Evolutionary conservation across 2,797 vertebrate genomes (phyloP), one percentile per base, ranked within the genome.

Genomic region (Sebastes elongatus): DNA sequence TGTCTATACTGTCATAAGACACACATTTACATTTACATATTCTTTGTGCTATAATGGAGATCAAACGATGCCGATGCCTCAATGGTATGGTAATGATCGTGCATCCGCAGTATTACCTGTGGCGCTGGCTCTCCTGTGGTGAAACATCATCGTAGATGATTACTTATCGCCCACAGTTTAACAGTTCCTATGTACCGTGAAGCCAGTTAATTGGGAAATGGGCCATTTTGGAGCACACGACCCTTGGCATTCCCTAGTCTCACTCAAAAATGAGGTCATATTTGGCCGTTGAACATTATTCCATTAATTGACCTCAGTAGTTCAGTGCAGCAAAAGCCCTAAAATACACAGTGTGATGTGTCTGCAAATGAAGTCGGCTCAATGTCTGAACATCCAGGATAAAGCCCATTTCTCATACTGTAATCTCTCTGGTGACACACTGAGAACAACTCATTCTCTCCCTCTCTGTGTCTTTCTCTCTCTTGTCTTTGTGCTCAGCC

Each of bases 401-500:
- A 6, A 87, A 64, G 35, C 32, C 27, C 6, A 11, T 80, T 82
- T 81, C 73, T 81, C 53, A 66, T 22, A n/a, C 35, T 85, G 71
- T 89, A 81, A 74, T 86, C 76, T 82, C 27, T 75, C 27, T 74
- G 18, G 6, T 75, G 67, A 67, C 72, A 73, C 80, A 74, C 63
- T 59, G 70, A 81, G 77, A 86, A 62, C 77, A 63, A 71, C 75
- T 88, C 57, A 33, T 72, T 76, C 74, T 81, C 69, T 84, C 63
- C 10, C 10, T 59, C 42, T 89, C 63, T 84, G 33, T 83, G 35
- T 85, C 81, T 84, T 38, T 81, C 72, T 85, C 72, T 87, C 72
- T 87, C 75, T 75, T 83, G 49, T 91, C 65, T 91, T 74, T 84
- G 92, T 95, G 94, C 93, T 93, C 95, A 94, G 94, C 92, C 89